Percentiles rank a stretch among this genome's conserved stretches.
phyloP scores from a whole-genome alignment of 2,888 invertebrate species.

The Zygogramma bicolorata region DNA sequence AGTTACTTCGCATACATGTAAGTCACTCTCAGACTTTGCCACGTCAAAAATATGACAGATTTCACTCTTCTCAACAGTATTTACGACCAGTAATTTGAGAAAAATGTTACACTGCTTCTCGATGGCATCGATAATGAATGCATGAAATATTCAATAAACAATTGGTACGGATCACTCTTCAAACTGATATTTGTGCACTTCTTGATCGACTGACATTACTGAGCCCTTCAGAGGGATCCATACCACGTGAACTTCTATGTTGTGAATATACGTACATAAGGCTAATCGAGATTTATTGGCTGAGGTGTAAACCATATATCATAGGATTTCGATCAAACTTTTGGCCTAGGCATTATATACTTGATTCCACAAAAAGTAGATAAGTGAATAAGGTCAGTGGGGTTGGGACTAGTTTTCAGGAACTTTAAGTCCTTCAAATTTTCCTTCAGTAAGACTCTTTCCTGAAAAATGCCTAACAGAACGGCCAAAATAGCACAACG shows the following conservation, averaged over 20 bases:
- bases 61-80: too few relatives aligned
- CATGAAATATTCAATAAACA: not conserved
- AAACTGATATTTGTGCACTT: conserved; percentile 1
- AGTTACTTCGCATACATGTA: too few relatives aligned
- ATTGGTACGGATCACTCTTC: conserved; percentile 36
- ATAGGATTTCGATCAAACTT: conserved; percentile 58
- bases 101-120: not conserved
- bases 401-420: not conserved
- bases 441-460: not conserved
- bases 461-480: not conserved
- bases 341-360: conserved; percentile 59
- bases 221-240: conserved; percentile 50
- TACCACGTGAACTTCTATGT: conserved; percentile 28
- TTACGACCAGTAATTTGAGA: too few relatives aligned
- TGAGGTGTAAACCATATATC: conserved; percentile 63
- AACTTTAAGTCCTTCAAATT: not conserved
- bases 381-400: conserved; percentile 22
- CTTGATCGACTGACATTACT: conserved; percentile 33
- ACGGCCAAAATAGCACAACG: not conserved
- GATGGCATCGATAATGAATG: not conserved
- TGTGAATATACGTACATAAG: not conserved
- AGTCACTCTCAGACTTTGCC: too few relatives aligned
- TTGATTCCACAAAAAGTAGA: conserved; percentile 34
- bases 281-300: conserved; percentile 52
- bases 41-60: too few relatives aligned